Conservation (phyloP, 2,888 invertebrate species). For the Steinernema hermaphroditum region DNA sequence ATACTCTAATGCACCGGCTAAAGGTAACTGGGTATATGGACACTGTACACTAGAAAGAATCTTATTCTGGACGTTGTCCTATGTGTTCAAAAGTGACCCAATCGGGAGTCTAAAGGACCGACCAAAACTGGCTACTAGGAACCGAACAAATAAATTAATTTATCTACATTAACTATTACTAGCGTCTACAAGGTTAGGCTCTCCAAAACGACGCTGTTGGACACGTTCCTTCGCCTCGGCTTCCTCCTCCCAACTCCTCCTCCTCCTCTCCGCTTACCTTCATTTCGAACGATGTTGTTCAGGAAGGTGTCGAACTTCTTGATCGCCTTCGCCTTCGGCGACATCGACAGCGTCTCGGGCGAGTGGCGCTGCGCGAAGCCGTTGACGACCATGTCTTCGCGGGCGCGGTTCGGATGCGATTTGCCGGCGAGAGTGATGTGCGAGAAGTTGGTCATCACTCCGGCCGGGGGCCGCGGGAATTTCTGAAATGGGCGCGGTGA, state of each 20-base stretch:
- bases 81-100: too few species aligned
- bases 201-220: too few species aligned
- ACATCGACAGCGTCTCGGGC: conserved; percentile 3
- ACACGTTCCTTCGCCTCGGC: conserved; percentile 71
- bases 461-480: conserved; percentile 63
- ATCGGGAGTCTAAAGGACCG: too few species aligned
- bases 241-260: conserved; percentile 86
- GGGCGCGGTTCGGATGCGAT: conserved; percentile 53
- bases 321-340: conserved; percentile 11
- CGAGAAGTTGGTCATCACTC: conserved; percentile 45
- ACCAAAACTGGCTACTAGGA: too few species aligned
- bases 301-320: conserved; percentile 12
- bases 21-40: too few species aligned
- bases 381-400: conserved; percentile 21
- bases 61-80: too few species aligned
- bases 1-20: too few species aligned
- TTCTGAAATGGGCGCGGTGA: conserved; percentile 59
- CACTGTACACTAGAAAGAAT: too few species aligned
- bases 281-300: conserved; percentile 33
- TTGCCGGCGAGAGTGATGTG: conserved; percentile 57
- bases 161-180: too few species aligned
- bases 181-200: too few species aligned
- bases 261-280: conserved; percentile 68
- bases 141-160: too few species aligned
- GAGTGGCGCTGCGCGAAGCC: neutral